Conservation (phyloP, 2,888 invertebrate species). For the Cordilura impudica region DNA sequence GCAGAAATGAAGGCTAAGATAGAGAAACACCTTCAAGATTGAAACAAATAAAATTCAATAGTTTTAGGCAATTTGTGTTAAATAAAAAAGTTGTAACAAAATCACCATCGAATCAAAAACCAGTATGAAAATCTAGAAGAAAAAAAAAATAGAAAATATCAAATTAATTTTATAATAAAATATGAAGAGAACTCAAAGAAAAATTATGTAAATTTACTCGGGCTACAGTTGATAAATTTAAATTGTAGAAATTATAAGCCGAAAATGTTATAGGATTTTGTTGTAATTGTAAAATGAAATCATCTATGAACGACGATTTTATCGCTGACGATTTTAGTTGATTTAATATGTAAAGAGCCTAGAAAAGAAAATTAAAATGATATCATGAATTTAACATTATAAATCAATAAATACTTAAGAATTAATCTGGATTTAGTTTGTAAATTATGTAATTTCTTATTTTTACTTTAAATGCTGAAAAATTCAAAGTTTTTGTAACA, state of each 20-base stretch:
- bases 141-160: background rate
- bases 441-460: no score
- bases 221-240: constrained; percentile 66
- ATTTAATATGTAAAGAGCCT: constrained; percentile 8
- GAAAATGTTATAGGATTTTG: constrained; percentile 67
- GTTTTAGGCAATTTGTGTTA: constrained; percentile 10
- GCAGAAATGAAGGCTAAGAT: constrained; percentile 31
- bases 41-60: constrained; percentile 14
- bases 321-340: constrained; percentile 26
- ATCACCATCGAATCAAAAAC: constrained; percentile 62
- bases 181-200: background rate
- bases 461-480: constrained; percentile 19
- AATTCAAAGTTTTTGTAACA: constrained; percentile 1
- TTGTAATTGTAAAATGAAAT: constrained; percentile 67
- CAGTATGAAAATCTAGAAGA: constrained; percentile 66
- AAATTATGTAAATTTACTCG: constrained; percentile 26
- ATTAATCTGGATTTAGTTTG: no score
- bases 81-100: constrained; percentile 34
- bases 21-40: constrained; percentile 1
- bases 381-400: no score
- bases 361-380: background rate
- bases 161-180: background rate
- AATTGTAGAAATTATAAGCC: constrained; percentile 67
- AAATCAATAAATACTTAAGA: no score
- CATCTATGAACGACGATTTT: constrained; percentile 53